Conservation (phyloP, 1,140 invertebrate species). For the Cherax destructor region DNA sequence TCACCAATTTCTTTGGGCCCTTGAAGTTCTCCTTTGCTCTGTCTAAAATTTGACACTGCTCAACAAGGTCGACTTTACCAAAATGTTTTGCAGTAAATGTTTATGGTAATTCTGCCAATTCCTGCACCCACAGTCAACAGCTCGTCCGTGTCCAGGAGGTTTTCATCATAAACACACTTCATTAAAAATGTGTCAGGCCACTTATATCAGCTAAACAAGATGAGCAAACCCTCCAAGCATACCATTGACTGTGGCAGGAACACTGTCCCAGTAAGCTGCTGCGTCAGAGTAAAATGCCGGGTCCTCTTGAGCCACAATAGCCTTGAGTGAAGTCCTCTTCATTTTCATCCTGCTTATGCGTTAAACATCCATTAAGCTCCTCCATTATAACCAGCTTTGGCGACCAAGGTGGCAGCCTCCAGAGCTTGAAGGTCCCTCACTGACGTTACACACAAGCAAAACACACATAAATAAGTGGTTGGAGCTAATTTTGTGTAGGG, state of each 20-base stretch:
- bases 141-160: conserved; percentile 80
- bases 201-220: conserved; percentile 89
- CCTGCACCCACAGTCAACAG: conserved; percentile 97
- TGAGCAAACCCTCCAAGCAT: conserved; percentile 95
- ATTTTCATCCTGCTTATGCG: no score
- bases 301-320: background rate
- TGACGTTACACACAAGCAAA: no score
- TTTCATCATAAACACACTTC: conserved; percentile 77
- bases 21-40: conserved; percentile 81
- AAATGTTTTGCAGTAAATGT: conserved; percentile 90
- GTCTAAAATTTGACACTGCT: conserved; percentile 92
- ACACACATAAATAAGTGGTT: no score
- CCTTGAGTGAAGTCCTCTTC: background rate
- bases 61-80: conserved; percentile 92
- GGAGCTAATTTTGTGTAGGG: no score
- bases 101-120: conserved; percentile 96
- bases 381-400: no score
- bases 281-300: conserved; percentile 81
- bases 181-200: conserved; percentile 87
- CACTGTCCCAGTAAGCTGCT: conserved; percentile 84
- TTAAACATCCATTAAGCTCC: no score
- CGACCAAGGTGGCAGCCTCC: no score
- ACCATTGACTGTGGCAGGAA: conserved; percentile 89
- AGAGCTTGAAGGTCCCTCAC: no score
- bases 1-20: conserved; percentile 80